These are phyloP conservation scores for Parascotia fuliginaria DNA, from an alignment of 2,888 invertebrate species.

Conservation along the genomic window DNA sequence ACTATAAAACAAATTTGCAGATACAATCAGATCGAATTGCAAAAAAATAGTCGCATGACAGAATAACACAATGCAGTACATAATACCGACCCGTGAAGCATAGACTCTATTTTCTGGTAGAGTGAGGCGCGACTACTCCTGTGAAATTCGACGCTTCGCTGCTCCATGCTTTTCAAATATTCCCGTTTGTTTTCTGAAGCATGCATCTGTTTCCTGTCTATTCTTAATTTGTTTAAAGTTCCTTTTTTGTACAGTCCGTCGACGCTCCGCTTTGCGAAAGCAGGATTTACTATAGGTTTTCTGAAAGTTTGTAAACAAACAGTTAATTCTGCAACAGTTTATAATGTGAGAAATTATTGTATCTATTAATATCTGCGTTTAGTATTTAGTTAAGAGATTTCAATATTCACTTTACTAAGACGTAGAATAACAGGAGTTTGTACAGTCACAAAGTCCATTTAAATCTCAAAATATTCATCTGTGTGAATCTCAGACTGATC, in stretches of 20 bases:
- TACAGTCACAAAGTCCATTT: too few relatives aligned
- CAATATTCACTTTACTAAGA: too few relatives aligned
- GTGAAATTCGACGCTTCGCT: constrained; percentile 81
- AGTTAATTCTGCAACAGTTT: constrained; percentile 42
- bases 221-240: constrained; percentile 60
- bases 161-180: constrained; percentile 68
- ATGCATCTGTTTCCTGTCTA: constrained; percentile 79
- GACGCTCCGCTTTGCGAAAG: constrained; percentile 80
- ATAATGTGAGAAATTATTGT: too few relatives aligned
- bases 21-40: background rate
- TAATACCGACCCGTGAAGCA: constrained; percentile 86
- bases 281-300: constrained; percentile 78
- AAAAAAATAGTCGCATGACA: background rate
- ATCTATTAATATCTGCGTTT: too few relatives aligned
- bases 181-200: constrained; percentile 66
- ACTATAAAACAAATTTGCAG: background rate
- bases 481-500: too few relatives aligned
- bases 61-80: constrained; percentile 28
- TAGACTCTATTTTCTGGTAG: constrained; percentile 88
- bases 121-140: constrained; percentile 87
- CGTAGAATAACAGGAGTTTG: too few relatives aligned
- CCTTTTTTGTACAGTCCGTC: constrained; percentile 53
- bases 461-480: too few relatives aligned
- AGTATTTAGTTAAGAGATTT: too few relatives aligned
- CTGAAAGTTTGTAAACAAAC: constrained; percentile 60